Evolutionary conservation across 1,140 invertebrate species (phyloP), one percentile per base, ranked within the genome.

Genomic region (Heliconius himera): DNA sequence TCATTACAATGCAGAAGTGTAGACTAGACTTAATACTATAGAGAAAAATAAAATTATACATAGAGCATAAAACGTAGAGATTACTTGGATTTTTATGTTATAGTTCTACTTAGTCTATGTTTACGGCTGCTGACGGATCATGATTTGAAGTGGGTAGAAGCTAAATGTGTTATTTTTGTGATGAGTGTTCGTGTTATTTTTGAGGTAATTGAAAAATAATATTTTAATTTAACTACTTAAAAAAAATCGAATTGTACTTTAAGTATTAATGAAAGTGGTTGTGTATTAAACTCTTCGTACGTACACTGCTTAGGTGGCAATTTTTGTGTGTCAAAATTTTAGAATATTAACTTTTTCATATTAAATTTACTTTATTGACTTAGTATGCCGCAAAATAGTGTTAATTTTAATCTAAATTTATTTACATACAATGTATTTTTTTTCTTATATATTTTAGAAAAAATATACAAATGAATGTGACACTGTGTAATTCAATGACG

Each of bases 151-250:
- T 93, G 89, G 89, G 84, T 88, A 89, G 84, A 89, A 90, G 89
- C 81, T 89, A 89, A 90, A 92, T 92, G 90, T 93, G 91, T 92
- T 93, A 91, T 89, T 90, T 94, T 93, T 94, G 92, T 94, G 91
- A 94, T 94, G 92, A 93, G 87, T 93, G 87, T 89, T 88, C 91
- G 88, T 91, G 86, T 90, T 88, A 91, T 89, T 91, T 91, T 83
- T 93, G 91, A 94, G 92, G 92, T 94, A 94, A 89, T 87, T 88
- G 71, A 72, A 81, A 78, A 84, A 82, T 79, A 56, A 71, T 76
- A 51, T 77, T 36, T 71, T 22, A 13, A 70, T 33, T 70, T 70
- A 76, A 74, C 29, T 74, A 22, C 26, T 79, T 22, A 38, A 33
- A n/a, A 66, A 70, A 70, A 54, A 56, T 54, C 29, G 70, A 51